phyloP scores from a whole-genome alignment of 2,888 invertebrate species.

The Diabrotica balteata region DNA sequence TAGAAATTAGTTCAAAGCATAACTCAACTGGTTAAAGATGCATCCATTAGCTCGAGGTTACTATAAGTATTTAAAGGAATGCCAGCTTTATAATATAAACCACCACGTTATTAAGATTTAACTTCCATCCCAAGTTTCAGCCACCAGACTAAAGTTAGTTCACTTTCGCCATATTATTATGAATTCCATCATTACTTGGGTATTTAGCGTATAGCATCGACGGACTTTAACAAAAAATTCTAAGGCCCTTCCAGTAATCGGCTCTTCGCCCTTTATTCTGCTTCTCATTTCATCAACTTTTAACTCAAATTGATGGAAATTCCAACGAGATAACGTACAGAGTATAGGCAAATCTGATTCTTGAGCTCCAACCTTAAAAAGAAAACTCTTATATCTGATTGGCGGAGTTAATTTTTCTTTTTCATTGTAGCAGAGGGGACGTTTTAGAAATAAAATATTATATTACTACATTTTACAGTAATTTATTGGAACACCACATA shows the following conservation, averaged over 20 bases:
- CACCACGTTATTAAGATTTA: constrained; percentile 41
- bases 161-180: constrained; percentile 38
- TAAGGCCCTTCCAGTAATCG: constrained; percentile 19
- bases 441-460: no score
- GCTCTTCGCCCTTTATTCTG: constrained; percentile 12
- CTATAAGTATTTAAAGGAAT: constrained; percentile 38
- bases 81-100: constrained; percentile 38
- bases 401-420: no score
- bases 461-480: no score
- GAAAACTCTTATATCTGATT: not conserved
- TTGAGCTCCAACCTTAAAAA: not conserved
- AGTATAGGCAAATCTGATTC: constrained; percentile 8
- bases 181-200: constrained; percentile 38
- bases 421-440: no score
- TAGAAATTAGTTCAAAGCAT: no score
- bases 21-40: no score
- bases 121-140: constrained; percentile 35
- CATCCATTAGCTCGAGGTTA: not conserved
- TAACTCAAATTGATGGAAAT: constrained; percentile 23
- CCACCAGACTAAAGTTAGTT: constrained; percentile 36
- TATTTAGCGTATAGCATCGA: constrained; percentile 31
- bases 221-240: constrained; percentile 31
- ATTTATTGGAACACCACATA: no score
- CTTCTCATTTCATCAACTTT: constrained; percentile 22
- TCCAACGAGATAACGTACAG: constrained; percentile 6